Conservation (phyloP, 1,140 invertebrate species). For the Drosophila ananassae region DNA sequence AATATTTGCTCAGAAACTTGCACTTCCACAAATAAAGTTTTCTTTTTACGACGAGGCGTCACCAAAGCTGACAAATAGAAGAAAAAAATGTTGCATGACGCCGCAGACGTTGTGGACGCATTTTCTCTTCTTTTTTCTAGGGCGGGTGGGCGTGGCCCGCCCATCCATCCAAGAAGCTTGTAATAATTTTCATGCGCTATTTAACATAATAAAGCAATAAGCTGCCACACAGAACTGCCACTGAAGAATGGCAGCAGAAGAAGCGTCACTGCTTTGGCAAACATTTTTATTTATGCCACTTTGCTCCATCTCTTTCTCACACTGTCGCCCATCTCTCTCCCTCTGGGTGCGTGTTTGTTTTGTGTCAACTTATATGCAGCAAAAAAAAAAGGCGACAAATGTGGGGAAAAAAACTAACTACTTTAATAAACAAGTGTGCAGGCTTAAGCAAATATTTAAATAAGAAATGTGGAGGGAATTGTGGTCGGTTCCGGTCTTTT, state of each 20-base stretch:
- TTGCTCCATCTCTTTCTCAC: conserved; percentile 16
- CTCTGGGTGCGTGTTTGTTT: conserved; percentile 49
- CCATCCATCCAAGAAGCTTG: conserved; percentile 60
- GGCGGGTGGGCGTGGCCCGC: not conserved
- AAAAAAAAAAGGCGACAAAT: not conserved
- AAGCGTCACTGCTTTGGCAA: conserved; percentile 44
- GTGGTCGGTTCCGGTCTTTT: conserved; percentile 28
- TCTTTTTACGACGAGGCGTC: conserved; percentile 34
- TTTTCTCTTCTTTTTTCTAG: conserved; percentile 7
- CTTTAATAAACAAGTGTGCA: conserved; percentile 67
- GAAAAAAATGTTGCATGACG: conserved; percentile 32
- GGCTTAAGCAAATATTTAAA: conserved; percentile 71
- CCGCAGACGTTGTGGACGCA: conserved; percentile 5
- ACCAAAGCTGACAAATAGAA: conserved; percentile 32
- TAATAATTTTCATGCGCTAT: conserved; percentile 79
- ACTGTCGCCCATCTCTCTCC: conserved; percentile 3
- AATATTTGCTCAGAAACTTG: conserved; percentile 5
- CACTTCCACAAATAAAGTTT: conserved; percentile 32
- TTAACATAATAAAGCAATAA: conserved; percentile 81
- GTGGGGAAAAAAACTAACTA: conserved; percentile 4
- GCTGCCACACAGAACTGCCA: conserved; percentile 47
- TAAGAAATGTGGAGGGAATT: conserved; percentile 62
- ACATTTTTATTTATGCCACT: conserved; percentile 51
- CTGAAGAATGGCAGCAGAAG: conserved; percentile 12
- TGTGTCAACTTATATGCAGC: conserved; percentile 64